Evolutionary conservation across 2,888 invertebrate species (phyloP), one percentile per base, ranked within the genome.

Genomic region (Drosophila suboccidentalis): DNA sequence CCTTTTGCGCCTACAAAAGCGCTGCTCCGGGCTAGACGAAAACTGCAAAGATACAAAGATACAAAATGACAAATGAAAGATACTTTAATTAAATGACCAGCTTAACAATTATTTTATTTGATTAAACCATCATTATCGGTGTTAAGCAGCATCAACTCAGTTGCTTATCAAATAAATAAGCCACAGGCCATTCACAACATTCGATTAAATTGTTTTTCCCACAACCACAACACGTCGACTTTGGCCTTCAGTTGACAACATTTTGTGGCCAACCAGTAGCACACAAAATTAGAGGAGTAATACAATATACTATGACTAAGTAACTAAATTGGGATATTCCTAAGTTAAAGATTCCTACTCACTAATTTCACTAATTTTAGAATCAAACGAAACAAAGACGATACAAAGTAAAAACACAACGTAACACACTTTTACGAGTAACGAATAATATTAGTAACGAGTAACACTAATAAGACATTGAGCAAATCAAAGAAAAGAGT

Each of bases 1-100:
- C 78, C 78, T 58, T 87, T 80, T 83, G 90, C 90, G 85, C 89
- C 83, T 87, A 70, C 80, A 87, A 55, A 82, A 87, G 84, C 90
- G 88, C 84, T 79, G 72, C 74, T 87, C 83, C 65, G 78, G 80
- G 74, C 82, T 74, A 58, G 75, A 78, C 60, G 71, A 69, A 71
- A 75, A 57, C 90, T 90, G 75, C 29, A 88, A 78, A 82, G 53
- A 69, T 39, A 71, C 39, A 58, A 36, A 13, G 29, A 39, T 34
- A 32, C 38, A 34, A 17, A 43, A 55, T 36, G 39, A 58, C 41
- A 44, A 58, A 65, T 66, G 41, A 34, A 19, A 54, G 4, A 36
- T 46, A 46, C 50, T 66, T 63, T 57, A 54, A 65, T 57, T 62
- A 58, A 66, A 62, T 53, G 51, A 44, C 22, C 47, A 63, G 63